Evolutionary conservation across 1,140 invertebrate species (phyloP), one percentile per base, ranked within the genome.

Genomic region (Penaeus japonicus): DNA sequence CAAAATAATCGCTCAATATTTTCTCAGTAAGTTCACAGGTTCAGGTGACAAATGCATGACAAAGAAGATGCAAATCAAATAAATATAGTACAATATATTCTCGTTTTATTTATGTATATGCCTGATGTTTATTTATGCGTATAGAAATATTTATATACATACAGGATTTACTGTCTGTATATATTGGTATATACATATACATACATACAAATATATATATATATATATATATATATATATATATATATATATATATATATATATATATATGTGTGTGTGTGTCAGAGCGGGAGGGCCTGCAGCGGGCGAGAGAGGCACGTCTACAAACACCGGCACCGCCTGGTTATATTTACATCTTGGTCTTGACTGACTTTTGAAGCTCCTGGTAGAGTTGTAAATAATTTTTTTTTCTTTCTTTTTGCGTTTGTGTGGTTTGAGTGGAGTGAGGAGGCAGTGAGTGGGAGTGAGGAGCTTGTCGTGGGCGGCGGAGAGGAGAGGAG

Each of bases 331-430:
- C 20, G 47, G 77, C 10, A 2, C 17, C 39, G 27, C 35, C 77
- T 53, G 39, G 77, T 7, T 24, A 79, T 79, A 53, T 79, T 79
- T 79, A 35, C 77, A 53, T 53, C 77, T 22, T 22, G 20, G 77
- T 53, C 77, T 79, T 79, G 39, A 79, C 77, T 47, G 77, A 79
- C 77, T 79, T 77, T 79, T 53, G 39, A 79, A 53, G 77, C 77
- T 79, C 77, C 77, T 53, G 77, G 39, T 79, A 17, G 39, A 79
- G 39, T 79, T 79, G 77, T 79, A 79, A 79, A 79, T 54, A 79
- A 12, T 53, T 79, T 79, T 79, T 79, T 79, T 79, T 47, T 47
- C 47, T 47, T 47, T 47, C 47, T 10, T 47, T 47, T 47, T 47
- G 47, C 47, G 47, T 12, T 47, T 47, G 47, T 47, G 47, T 47